Percentiles rank a stretch among this genome's conserved stretches.
phyloP scores from a whole-genome alignment of 2,113 vertebrate species.

The Piaya cayana region DNA sequence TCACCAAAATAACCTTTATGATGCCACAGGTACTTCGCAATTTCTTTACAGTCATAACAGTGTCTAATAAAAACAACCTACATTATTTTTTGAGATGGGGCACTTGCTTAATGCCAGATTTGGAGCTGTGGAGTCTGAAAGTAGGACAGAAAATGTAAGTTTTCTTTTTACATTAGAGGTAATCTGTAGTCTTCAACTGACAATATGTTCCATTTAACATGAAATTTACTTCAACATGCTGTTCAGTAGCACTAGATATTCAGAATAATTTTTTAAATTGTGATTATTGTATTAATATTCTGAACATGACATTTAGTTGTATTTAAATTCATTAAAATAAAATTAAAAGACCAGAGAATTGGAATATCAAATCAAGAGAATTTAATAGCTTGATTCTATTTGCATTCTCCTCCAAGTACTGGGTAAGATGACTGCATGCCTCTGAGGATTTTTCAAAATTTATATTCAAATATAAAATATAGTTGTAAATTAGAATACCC shows the following conservation, averaged over 20 bases:
- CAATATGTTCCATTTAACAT: slow-evolving; percentile 29
- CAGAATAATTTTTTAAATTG: slow-evolving; percentile 13
- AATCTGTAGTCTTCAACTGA: slow-evolving; percentile 23
- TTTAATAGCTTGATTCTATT: slow-evolving; percentile 16
- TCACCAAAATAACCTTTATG: slow-evolving; percentile 75
- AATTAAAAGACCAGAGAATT: slow-evolving; percentile 45
- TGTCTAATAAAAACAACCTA: slow-evolving; percentile 71
- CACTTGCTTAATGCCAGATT: background rate
- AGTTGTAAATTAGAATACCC: background rate
- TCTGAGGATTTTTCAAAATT: background rate
- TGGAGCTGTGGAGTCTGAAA: background rate
- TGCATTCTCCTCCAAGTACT: slow-evolving; percentile 32
- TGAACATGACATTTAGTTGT: slow-evolving; percentile 15
- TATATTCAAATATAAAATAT: background rate
- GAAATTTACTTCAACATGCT: slow-evolving; percentile 39
- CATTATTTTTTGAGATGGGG: slow-evolving; percentile 2
- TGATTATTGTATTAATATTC: slow-evolving; percentile 51
- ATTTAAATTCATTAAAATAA: slow-evolving; percentile 61
- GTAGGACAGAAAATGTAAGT: background rate
- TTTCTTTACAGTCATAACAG: slow-evolving; percentile 84
- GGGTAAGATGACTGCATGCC: background rate
- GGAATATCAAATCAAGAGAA: slow-evolving; percentile 2
- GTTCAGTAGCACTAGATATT: slow-evolving; percentile 37
- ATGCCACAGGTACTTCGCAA: slow-evolving; percentile 69
- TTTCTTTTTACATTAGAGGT: background rate